Evolutionary conservation across 2,797 vertebrate genomes (phyloP).

Genomic region (Sus cebifrons): DNA sequence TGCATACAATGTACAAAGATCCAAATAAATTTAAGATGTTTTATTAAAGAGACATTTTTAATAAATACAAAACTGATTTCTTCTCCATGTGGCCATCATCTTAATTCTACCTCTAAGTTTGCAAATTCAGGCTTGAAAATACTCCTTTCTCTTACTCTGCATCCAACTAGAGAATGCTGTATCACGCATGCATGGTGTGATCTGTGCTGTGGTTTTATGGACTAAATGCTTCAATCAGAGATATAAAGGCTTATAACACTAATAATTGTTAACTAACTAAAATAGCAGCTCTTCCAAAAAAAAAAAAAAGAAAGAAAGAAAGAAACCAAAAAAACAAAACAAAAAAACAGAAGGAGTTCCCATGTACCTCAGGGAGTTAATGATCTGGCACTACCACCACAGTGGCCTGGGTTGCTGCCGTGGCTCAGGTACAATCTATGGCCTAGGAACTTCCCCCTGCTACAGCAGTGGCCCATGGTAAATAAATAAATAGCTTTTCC

Average conservation of each 20-base stretch:
- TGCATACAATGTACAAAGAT: not conserved
- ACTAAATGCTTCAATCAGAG: not conserved
- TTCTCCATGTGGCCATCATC: not conserved
- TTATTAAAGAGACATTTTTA: conserved; percentile 42
- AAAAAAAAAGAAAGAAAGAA: too few species aligned
- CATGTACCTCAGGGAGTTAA: too few species aligned
- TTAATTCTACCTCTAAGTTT: not conserved
- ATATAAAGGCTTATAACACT: not conserved
- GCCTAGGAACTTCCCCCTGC: too few species aligned
- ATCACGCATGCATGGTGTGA: not conserved
- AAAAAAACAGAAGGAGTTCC: too few species aligned
- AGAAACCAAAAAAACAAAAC: too few species aligned
- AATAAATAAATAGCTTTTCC: not conserved
- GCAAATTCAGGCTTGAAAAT: not conserved
- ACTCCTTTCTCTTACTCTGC: not conserved
- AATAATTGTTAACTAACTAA: not conserved
- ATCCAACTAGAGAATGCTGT: not conserved
- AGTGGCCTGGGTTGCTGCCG: too few species aligned
- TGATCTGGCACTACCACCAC: too few species aligned
- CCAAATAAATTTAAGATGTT: conserved; percentile 27
- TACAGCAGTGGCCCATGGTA: too few species aligned
- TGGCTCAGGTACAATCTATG: too few species aligned
- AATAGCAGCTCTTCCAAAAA: not conserved
- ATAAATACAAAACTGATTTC: conserved; percentile 1
- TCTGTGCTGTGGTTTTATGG: not conserved